Conservation (phyloP, 2,888 invertebrate species). For the Pardosa pseudoannulata region DNA sequence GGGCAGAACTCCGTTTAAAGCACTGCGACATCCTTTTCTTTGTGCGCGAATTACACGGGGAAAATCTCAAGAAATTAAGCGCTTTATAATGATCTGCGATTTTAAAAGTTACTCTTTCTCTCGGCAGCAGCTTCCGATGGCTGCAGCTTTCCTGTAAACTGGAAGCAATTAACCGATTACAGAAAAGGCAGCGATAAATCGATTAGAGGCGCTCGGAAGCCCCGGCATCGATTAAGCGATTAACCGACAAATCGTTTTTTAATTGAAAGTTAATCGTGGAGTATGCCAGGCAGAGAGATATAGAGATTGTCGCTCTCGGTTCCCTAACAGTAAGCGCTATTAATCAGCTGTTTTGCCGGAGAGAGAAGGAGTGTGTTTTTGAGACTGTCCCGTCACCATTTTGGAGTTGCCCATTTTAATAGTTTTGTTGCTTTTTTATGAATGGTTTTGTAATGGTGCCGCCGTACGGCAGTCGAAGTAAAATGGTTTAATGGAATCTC, state of each 20-base stretch:
- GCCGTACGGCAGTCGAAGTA: not conserved
- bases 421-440: not conserved
- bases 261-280: slow-evolving; percentile 72
- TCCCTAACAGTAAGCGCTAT: slow-evolving; percentile 54
- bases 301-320: slow-evolving; percentile 43
- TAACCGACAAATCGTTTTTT: slow-evolving; percentile 72
- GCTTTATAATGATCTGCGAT: slow-evolving; percentile 55
- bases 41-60: slow-evolving; percentile 41
- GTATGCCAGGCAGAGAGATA: slow-evolving; percentile 57
- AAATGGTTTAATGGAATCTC: not conserved
- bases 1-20: not conserved
- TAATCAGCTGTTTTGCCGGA: slow-evolving; percentile 56
- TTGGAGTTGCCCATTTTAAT: not conserved
- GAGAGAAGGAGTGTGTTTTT: slow-evolving; percentile 36
- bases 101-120: slow-evolving; percentile 56
- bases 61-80: slow-evolving; percentile 68
- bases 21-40: slow-evolving; percentile 49
- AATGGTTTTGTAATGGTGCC: slow-evolving; percentile 4
- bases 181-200: slow-evolving; percentile 69
- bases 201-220: slow-evolving; percentile 66
- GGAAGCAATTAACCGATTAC: slow-evolving; percentile 71
- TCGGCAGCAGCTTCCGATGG: slow-evolving; percentile 41
- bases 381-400: slow-evolving; percentile 27
- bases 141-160: slow-evolving; percentile 51
- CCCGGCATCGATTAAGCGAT: slow-evolving; percentile 66